phyloP scores from a whole-genome alignment of 2,888 invertebrate genomes.

The Ctena decussata region DNA sequence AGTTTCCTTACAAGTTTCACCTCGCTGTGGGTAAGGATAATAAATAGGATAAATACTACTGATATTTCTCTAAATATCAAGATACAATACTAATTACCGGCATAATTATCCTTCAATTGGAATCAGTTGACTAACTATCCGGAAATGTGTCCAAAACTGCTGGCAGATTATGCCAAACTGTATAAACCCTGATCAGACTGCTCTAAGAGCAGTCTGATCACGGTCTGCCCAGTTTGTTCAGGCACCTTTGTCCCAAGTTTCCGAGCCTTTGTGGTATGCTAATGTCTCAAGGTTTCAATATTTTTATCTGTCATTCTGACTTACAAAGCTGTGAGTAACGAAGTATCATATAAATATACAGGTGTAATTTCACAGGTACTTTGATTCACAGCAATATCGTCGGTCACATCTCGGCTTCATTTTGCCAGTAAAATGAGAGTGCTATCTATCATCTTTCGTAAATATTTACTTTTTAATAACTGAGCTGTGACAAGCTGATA shows the following conservation, averaged over 20 bases:
- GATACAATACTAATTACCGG: too few species aligned
- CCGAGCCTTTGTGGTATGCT: neutral
- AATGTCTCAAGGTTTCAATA: neutral
- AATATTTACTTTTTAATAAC: slow-evolving; percentile 17
- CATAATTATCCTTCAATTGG: too few species aligned
- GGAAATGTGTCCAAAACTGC: too few species aligned
- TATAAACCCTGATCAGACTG: too few species aligned
- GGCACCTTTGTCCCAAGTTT: too few species aligned
- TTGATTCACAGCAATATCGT: neutral
- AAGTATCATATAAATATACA: neutral
- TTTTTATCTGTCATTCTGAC: neutral
- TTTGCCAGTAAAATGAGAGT: neutral
- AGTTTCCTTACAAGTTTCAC: neutral
- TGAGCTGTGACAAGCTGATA: too few species aligned
- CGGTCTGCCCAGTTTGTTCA: too few species aligned
- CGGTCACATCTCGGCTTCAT: neutral
- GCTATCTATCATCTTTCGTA: neutral
- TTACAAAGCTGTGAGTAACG: neutral
- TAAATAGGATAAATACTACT: neutral
- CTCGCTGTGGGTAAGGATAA: neutral
- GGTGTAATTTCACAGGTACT: neutral
- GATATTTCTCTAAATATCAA: too few species aligned
- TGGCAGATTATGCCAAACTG: too few species aligned
- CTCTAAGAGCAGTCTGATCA: too few species aligned
- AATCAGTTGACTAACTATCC: too few species aligned